Base-by-base conservation (phyloP, 2,113 vertebrate species). In the Calypte anna region DNA sequence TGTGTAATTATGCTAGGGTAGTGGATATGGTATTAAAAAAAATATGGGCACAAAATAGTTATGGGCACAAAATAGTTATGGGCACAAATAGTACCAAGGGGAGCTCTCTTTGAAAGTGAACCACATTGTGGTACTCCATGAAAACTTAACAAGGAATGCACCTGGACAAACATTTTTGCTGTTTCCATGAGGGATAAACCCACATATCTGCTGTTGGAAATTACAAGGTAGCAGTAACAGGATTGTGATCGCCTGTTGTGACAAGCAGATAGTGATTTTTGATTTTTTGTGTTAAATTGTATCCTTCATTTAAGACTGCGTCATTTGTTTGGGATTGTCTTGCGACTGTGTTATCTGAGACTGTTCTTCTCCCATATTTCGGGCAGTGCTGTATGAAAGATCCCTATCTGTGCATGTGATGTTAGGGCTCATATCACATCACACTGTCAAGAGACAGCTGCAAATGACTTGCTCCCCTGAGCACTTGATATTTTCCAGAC, bases 361-460 rank as follows among this genome's bases (percentile, higher is more conserved):
- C 33, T 14, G 11, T 6, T 14, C 70, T 80, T 78, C 15, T 8
- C 33, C 18, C 15, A 5, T 36, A 30, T 53, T 86, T 59, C 63
- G 68, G 27, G 4, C n/a, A 72, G 68, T 62, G 20, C 33, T 63
- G 4, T 16, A 3, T 0, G 1, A 48, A 81, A 57, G 40, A 48
- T 27, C 14, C 33, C 59, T 44, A 51, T 10, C n/a, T 46, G 11
- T 43, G 36, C 30, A 54, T 31, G 21, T 0, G 0, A 10, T 90
- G 12, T 13, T 74, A 3, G 28, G 48, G 14, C 13, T 92, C 30
- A 5, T 57, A 25, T 27, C 22, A 22, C 27, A 27, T 5, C 1
- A 1, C 1, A 0, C 0, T 73, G 15, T 33, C 24, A 75, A 7
- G 3, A 62, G 61, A 10, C 23, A 81, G n/a, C 55, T 77, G 12